A percentile compares a stretch with the other conserved stretches of the same genome.
These are phyloP conservation scores for Elephantulus edwardii DNA, from an alignment of 2,113 vertebrate genomes.

Conservation along the genomic window DNA sequence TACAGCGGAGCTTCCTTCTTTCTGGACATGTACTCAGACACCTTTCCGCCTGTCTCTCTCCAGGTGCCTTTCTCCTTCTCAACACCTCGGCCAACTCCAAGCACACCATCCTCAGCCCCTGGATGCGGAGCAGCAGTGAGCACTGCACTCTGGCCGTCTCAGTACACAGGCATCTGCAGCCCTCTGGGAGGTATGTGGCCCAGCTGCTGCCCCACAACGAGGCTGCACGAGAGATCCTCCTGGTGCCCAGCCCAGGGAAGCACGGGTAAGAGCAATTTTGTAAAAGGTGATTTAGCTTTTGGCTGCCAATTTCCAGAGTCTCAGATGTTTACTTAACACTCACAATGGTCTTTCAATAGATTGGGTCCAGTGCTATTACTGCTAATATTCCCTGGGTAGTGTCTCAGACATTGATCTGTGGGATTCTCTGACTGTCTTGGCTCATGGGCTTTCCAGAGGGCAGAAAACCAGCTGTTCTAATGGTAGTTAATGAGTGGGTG, in stretches of 20 bases:
- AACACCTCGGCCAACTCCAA: slow-evolving; percentile 87
- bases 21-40: not conserved
- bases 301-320: slow-evolving; percentile 14
- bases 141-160: slow-evolving; percentile 91
- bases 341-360: slow-evolving; percentile 22
- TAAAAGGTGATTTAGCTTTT: slow-evolving; percentile 23
- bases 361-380: slow-evolving; percentile 29
- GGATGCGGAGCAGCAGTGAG: slow-evolving; percentile 89
- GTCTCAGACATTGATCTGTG: not conserved
- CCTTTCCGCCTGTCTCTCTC: slow-evolving; percentile 52
- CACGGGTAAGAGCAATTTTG: slow-evolving; percentile 81
- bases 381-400: slow-evolving; percentile 1
- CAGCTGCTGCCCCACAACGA: slow-evolving; percentile 86
- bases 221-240: slow-evolving; percentile 79
- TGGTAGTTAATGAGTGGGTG: slow-evolving; percentile 42
- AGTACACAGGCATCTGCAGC: slow-evolving; percentile 89
- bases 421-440: slow-evolving; percentile 17
- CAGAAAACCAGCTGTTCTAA: slow-evolving; percentile 58
- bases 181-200: slow-evolving; percentile 89
- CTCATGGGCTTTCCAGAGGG: slow-evolving; percentile 53
- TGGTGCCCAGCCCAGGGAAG: slow-evolving; percentile 78
- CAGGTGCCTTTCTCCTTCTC: slow-evolving; percentile 94
- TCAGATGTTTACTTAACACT: slow-evolving; percentile 59
- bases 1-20: not conserved
- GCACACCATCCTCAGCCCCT: slow-evolving; percentile 93